Percentiles rank a stretch among this genome's conserved stretches.
Conservation (phyloP, 2,888 invertebrate genomes). For the Athalia rosae region DNA sequence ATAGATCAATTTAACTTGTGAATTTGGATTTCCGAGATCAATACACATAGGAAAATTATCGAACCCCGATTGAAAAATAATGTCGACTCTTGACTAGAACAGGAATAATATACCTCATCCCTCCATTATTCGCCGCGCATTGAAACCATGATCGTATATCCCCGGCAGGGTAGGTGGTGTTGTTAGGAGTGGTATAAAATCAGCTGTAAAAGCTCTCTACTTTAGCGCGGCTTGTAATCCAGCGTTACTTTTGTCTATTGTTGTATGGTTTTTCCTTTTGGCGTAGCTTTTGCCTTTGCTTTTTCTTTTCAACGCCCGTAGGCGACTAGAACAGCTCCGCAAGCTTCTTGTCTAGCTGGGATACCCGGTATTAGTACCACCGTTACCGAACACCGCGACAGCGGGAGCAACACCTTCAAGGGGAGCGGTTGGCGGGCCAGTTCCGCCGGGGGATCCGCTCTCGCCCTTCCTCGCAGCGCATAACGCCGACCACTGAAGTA, state of each 20-base stretch:
- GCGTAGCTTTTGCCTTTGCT: conserved; percentile 4
- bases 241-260: conserved; percentile 38
- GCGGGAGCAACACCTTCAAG: too few relatives aligned
- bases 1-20: too few relatives aligned
- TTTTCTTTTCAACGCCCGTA: conserved; percentile 8
- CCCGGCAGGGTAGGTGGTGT: conserved; percentile 12
- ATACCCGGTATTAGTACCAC: neutral
- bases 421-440: neutral
- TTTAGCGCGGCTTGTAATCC: conserved; percentile 10
- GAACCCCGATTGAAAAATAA: too few relatives aligned
- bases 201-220: conserved; percentile 38
- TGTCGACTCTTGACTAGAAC: too few relatives aligned
- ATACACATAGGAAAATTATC: too few relatives aligned
- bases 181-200: conserved; percentile 21
- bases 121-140: too few relatives aligned
- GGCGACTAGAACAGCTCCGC: conserved; percentile 11
- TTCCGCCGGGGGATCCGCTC: neutral
- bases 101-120: too few relatives aligned
- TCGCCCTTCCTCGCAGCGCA: neutral
- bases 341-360: conserved; percentile 18
- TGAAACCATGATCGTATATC: too few relatives aligned
- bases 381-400: too few relatives aligned
- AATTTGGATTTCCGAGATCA: too few relatives aligned
- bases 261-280: conserved; percentile 7
- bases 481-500: conserved; percentile 57